Evolutionary conservation across 35 echinoderm and acorn worm genomes (phyloP), one percentile per base, ranked within the genome.

Genomic region (Heliocidaris erythrogramma): DNA sequence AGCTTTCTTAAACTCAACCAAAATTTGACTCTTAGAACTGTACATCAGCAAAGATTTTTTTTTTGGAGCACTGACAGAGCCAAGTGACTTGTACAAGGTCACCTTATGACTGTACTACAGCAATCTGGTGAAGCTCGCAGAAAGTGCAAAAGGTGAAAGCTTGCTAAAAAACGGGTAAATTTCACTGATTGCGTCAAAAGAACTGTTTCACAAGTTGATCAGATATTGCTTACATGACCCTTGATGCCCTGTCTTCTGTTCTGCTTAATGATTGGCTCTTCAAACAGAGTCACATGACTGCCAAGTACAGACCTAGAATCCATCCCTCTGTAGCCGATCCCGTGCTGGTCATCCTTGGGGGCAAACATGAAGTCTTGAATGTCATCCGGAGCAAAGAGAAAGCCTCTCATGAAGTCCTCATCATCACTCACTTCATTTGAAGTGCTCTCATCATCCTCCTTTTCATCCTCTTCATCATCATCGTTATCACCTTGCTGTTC

Each of bases 361-460:
- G 32, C 85, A 49, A 99, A 97, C 0, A 95, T 49, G 85, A 99
- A 97, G 59, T 96, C 95, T 61, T 99, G 87, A 32, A 97, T 93
- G 65, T 99, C 98, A 84, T 96, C 91, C 11, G 98, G 98, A 94
- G 95, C 98, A 96, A 99, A 99, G 78, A 96, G 94, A 32, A 97
- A 97, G 16, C 86, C 94, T 31, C 87, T 65, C 47, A 85, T 94
- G 93, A 94, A 95, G 24, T 88, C 90, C 53, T 94, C 92, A 5
- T 95, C 90, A 31, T 90, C 88, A 16, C 32, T 94, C 18, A 94
- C 86, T 31, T 90, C 95, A 24, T 93, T 60, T 17, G 52, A 30
- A 49, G 27, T 90, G 4, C 78, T 53, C 5, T 49, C 71, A 27
- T 95, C 86, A 49, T 84, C 95, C 10, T 60, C 85, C 5, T 31